Evolutionary conservation across 2,888 invertebrate genomes (phyloP), one percentile per base, ranked within the genome.

Genomic region (Kuschelorhynchus macadamiae): DNA sequence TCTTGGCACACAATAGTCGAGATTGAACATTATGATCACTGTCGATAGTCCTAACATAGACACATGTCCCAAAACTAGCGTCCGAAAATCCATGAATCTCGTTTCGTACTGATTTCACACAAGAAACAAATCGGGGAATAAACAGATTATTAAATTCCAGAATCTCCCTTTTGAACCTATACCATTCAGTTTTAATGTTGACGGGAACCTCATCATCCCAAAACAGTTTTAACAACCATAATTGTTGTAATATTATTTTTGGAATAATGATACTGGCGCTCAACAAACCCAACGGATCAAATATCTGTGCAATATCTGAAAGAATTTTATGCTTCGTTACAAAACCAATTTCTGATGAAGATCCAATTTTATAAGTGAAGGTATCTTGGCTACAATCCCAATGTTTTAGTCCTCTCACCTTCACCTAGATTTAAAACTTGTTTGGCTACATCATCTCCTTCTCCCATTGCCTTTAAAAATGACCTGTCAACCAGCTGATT

Each of bases 71-170:
- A 25, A 25, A 25, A 25, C 25, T 25, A 9, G 55, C 46, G 16
- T 63, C 63, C n/a, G 55, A 55, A 55, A 63, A 63, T 5, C 21
- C 53, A 55, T 63, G 63, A 11, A 63, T 25, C 46, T 63, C 21
- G n/a, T 55, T 47, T 2, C 9, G 17, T 16, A 9, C 20, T n/a
- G 41, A 14, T 42, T 41, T 53, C 18, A 18, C 21, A 11, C 42
- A 4, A 8, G 32, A 18, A 14, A 44, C 53, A 33, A 39, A 41
- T 8, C 53, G 21, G 12, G 20, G n/a, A 50, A 61, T 12, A n/a
- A 20, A 11, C n/a, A 53, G 7, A 30, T 53, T 53, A 25, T 53
- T 53, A 25, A 53, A 33, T 14, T 25, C n/a, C 11, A n/a, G n/a
- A 12, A 49, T 8, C n/a, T 49, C n/a, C 3, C 5, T 21, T n/a